Percentiles rank a stretch among this genome's conserved stretches.
phyloP scores from a whole-genome alignment of 2,797 vertebrate genomes.

The Sebastes minor region DNA sequence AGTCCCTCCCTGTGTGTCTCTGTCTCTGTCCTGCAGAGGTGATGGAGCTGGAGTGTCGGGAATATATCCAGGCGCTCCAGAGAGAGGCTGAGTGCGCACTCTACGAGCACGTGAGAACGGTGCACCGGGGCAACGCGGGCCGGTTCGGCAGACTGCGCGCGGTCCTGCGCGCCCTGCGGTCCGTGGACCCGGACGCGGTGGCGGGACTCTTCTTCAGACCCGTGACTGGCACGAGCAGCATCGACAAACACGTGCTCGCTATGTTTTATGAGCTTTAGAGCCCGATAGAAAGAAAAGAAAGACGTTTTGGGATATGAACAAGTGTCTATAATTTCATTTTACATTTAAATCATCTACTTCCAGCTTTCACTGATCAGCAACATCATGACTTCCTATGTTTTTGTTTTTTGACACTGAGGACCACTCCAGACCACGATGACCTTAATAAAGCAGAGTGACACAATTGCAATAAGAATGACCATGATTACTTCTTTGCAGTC shows the following conservation, averaged over 20 bases:
- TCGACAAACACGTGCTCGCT: constrained; percentile 79
- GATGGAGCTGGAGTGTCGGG: constrained; percentile 24
- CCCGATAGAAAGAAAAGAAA: background rate
- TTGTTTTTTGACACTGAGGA: background rate
- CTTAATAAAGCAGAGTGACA: background rate
- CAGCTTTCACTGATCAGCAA: background rate
- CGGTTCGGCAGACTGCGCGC: constrained; percentile 6
- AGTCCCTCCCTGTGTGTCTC: background rate
- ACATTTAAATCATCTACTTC: background rate
- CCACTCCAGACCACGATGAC: background rate
- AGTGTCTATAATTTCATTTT: background rate
- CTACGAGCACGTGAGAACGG: constrained; percentile 12
- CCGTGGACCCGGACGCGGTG: constrained; percentile 71
- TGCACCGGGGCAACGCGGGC: background rate
- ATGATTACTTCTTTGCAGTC: background rate
- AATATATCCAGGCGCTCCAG: constrained; percentile 32
- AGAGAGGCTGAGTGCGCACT: constrained; percentile 38
- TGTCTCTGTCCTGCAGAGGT: background rate
- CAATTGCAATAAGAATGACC: background rate
- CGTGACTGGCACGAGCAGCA: constrained; percentile 86
- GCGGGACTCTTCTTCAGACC: constrained; percentile 86
- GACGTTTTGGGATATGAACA: background rate
- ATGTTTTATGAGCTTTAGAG: constrained; percentile 4
- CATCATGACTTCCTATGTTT: background rate
- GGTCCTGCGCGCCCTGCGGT: constrained; percentile 7